phyloP scores from a whole-genome alignment of 2,888 invertebrate genomes.

The Brachyopa scutellaris region DNA sequence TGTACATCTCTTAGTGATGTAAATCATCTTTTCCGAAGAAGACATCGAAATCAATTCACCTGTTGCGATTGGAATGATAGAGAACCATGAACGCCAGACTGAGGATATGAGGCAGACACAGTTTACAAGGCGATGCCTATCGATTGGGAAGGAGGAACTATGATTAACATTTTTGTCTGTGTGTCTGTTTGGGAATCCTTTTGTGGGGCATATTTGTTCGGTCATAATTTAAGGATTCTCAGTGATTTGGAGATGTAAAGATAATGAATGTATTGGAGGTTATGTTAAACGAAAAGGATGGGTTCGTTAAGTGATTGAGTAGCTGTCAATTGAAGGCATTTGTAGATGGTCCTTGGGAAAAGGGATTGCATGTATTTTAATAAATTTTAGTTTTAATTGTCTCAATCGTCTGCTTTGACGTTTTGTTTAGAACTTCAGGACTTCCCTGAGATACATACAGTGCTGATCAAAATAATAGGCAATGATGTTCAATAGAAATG shows the following conservation, averaged over 20 bases:
- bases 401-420: no score
- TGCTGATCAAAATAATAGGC: no score
- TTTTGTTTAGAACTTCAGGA: no score
- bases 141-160: not conserved
- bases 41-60: slow-evolving; percentile 53
- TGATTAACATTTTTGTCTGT: slow-evolving; percentile 63
- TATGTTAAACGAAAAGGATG: not conserved
- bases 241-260: slow-evolving; percentile 37
- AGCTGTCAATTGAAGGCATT: no score
- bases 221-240: slow-evolving; percentile 65
- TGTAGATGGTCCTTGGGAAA: no score
- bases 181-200: slow-evolving; percentile 50
- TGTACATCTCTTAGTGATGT: slow-evolving; percentile 30
- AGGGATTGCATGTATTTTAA: no score
- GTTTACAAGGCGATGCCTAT: slow-evolving; percentile 37
- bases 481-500: no score
- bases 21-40: slow-evolving; percentile 58
- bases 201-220: slow-evolving; percentile 42
- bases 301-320: no score
- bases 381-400: no score
- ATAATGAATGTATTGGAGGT: slow-evolving; percentile 2
- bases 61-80: slow-evolving; percentile 41
- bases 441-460: no score
- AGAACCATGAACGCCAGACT: not conserved
- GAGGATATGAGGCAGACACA: slow-evolving; percentile 6